A percentile compares a stretch with the other conserved stretches of the same genome.
phyloP scores from a whole-genome alignment of 1,140 invertebrate species.

The Sarcophaga bullata region DNA sequence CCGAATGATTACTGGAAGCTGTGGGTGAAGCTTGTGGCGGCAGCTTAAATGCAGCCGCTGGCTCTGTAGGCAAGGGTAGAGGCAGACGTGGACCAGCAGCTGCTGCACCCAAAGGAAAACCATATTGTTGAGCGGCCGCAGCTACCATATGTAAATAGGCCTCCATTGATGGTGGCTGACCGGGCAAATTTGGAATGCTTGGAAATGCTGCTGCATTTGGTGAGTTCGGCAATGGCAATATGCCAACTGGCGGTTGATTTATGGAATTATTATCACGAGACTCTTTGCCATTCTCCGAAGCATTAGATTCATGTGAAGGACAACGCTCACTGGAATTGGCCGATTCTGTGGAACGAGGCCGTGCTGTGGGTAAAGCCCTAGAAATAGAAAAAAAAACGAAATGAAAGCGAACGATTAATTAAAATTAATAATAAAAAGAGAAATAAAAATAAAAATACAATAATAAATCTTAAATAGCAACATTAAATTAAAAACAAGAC shows the following conservation, averaged over 20 bases:
- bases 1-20: conserved; percentile 59
- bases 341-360: conserved; percentile 82
- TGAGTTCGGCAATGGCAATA: conserved; percentile 66
- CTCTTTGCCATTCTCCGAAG: conserved; percentile 67
- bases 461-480: conserved; percentile 4
- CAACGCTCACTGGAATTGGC: conserved; percentile 74
- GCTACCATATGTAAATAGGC: conserved; percentile 77
- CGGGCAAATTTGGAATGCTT: conserved; percentile 69
- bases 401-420: background rate
- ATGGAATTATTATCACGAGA: conserved; percentile 38
- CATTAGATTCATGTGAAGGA: conserved; percentile 75
- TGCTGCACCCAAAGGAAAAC: conserved; percentile 75
- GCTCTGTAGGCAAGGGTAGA: conserved; percentile 70
- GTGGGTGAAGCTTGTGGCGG: conserved; percentile 66
- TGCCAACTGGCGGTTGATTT: conserved; percentile 58
- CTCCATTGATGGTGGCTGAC: conserved; percentile 81
- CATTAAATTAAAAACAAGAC: too few species aligned
- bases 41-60: conserved; percentile 57
- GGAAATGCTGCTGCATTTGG: conserved; percentile 66
- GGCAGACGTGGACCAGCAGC: conserved; percentile 62
- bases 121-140: conserved; percentile 75
- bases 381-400: conserved; percentile 63
- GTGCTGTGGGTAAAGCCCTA: conserved; percentile 80
- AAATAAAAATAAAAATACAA: background rate
- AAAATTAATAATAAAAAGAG: background rate